Conservation (phyloP, 2,113 vertebrate species). For the Penelope pileata region DNA sequence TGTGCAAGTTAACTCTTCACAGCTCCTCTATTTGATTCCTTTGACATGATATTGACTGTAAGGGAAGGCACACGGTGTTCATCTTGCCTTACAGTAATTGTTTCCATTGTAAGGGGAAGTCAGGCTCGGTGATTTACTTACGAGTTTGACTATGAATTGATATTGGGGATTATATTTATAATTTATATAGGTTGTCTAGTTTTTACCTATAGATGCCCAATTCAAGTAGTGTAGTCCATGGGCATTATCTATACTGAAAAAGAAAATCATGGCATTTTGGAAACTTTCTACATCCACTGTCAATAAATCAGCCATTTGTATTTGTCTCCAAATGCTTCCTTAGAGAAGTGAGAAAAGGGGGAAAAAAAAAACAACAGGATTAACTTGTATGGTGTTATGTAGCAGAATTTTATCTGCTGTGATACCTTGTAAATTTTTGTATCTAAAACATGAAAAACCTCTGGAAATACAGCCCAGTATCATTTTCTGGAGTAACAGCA, state of each 20-base stretch:
- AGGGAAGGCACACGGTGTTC: neutral
- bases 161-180: neutral
- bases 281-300: neutral
- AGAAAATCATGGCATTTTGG: neutral
- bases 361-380: neutral
- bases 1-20: neutral
- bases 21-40: neutral
- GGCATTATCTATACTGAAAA: neutral
- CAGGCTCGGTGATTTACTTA: neutral
- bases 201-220: neutral
- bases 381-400: neutral
- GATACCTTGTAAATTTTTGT: neutral
- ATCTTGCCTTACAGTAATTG: neutral
- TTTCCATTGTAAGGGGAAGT: neutral
- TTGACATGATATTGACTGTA: neutral
- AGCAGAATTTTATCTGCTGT: neutral
- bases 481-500: neutral
- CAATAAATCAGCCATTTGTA: neutral
- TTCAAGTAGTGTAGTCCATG: neutral
- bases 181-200: neutral
- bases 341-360: no score
- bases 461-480: neutral
- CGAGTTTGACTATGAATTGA: neutral
- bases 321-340: neutral
- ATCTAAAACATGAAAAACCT: neutral